phyloP scores from a whole-genome alignment of 2,113 vertebrate genomes.

The Aldabrachelys gigantea region DNA sequence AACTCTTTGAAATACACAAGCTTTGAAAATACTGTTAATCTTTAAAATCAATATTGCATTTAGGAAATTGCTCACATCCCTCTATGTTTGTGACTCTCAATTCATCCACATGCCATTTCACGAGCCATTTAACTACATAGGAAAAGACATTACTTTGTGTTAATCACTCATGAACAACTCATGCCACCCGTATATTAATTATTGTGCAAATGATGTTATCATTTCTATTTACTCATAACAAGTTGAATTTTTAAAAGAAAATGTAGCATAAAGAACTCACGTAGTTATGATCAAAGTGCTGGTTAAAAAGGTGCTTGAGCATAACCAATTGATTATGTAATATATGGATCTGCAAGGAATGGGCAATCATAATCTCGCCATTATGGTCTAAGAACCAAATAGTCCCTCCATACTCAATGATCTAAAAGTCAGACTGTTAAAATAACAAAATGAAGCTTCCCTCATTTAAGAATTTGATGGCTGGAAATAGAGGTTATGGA shows the following conservation, averaged over 20 bases:
- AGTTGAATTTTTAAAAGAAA: not conserved
- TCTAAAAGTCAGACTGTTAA: not conserved
- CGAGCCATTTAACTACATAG: constrained; percentile 1
- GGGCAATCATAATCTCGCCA: rapidly evolving
- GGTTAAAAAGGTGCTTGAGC: not conserved
- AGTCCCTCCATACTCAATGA: not conserved
- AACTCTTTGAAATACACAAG: not conserved
- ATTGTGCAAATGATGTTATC: not conserved
- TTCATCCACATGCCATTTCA: constrained; percentile 27
- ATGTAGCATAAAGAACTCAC: not conserved
- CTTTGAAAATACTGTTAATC: constrained; percentile 68
- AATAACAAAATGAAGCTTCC: not conserved
- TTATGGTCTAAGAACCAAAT: not conserved
- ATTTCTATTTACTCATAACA: constrained; percentile 2
- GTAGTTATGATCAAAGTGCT: not conserved
- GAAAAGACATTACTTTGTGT: constrained; percentile 14
- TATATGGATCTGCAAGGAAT: not conserved
- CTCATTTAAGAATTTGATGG: not conserved
- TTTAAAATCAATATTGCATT: constrained; percentile 69
- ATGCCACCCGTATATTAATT: not conserved
- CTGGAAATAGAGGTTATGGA: constrained; percentile 3
- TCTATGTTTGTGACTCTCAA: constrained; percentile 27
- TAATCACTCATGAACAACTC: constrained; percentile 20
- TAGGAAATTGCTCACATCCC: constrained; percentile 44
- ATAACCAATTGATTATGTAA: not conserved